Evolutionary conservation across 23 tunicate genomes (phyloP).

Genomic region (Trididemnum clinides): DNA sequence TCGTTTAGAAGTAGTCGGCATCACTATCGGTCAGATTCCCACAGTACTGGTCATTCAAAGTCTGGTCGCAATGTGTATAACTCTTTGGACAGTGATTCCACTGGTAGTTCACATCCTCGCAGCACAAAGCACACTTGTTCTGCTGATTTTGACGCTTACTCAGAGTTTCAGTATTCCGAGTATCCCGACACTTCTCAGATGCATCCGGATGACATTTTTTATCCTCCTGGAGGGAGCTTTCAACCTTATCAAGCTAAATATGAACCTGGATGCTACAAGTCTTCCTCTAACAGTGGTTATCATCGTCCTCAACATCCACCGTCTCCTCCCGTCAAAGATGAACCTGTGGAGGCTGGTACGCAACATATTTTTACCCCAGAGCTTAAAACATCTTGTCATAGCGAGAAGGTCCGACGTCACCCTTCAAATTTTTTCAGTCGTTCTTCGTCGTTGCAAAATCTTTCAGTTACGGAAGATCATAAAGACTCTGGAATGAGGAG

Average conservation of each 20-base stretch:
- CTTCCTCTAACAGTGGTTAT: slow-evolving; percentile 45
- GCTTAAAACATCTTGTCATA: neutral
- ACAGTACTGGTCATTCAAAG: neutral
- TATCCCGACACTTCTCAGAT: slow-evolving; percentile 57
- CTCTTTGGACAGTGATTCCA: slow-evolving; percentile 53
- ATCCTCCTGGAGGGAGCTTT: slow-evolving; percentile 74
- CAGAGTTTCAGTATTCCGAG: slow-evolving; percentile 18
- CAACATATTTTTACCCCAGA: neutral
- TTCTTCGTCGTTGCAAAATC: slow-evolving; percentile 60
- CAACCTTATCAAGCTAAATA: slow-evolving; percentile 74
- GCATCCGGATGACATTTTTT: slow-evolving; percentile 58
- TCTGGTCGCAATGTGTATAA: slow-evolving; percentile 20
- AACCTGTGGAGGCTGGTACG: neutral
- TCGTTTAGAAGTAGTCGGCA: slow-evolving; percentile 36
- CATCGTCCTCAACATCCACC: slow-evolving; percentile 45
- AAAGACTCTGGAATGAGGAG: neutral
- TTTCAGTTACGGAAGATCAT: slow-evolving; percentile 41
- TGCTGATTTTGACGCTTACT: slow-evolving; percentile 25
- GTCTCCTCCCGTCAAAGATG: slow-evolving; percentile 64
- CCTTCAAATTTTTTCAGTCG: neutral
- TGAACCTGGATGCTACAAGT: slow-evolving; percentile 77
- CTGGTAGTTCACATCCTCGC: slow-evolving; percentile 40
- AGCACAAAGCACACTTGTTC: slow-evolving; percentile 6
- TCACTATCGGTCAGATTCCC: neutral
- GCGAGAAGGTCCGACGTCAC: neutral